Evolutionary conservation across 2,113 vertebrate species (phyloP), one percentile per base, ranked within the genome.

Genomic region (Gobiocypris rarus): DNA sequence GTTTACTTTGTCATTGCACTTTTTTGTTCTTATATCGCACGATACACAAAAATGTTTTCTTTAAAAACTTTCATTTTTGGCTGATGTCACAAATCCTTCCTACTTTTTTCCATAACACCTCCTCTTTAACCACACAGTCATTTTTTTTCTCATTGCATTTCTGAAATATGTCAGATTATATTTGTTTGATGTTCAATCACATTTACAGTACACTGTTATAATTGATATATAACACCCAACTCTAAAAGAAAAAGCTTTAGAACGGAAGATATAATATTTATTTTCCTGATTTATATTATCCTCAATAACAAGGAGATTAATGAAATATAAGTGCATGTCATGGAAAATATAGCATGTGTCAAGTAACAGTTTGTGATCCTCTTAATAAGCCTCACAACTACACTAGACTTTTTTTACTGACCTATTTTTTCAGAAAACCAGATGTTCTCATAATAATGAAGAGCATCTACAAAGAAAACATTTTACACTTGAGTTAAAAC

Each of bases 361-460:
- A 38, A 69, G 65, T 69, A 69, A 73, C 24, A 17, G 31, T 28
- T 34, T n/a, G 31, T 45, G 9, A 50, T 70, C 31, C 50, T 69
- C 34, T 10, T 67, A 69, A 43, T 71, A 31, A 31, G 52, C 24
- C 75, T 79, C 7, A 69, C 31, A 28, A 50, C 52, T 59, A 14
- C 17, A 31, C 13, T 69, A 84, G 5, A 77, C 5, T 11, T 41
- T 19, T 78, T 54, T 71, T 63, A 67, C 11, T 83, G 70, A 6
- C 59, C 45, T 67, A n/a, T 50, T 70, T 84, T 75, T 58, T 31
- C 14, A 56, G 31, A 56, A 67, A 69, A 56, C 41, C 75, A 84
- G 52, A 79, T 79, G 63, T 59, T 79, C 50, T 79, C 75, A 38
- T 15, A 79, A 79, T 78, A 56, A 78, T 78, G 31, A 58, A 41